Evolutionary conservation across 2,113 vertebrate genomes (phyloP).

Genomic region (Kryptolebias marmoratus): DNA sequence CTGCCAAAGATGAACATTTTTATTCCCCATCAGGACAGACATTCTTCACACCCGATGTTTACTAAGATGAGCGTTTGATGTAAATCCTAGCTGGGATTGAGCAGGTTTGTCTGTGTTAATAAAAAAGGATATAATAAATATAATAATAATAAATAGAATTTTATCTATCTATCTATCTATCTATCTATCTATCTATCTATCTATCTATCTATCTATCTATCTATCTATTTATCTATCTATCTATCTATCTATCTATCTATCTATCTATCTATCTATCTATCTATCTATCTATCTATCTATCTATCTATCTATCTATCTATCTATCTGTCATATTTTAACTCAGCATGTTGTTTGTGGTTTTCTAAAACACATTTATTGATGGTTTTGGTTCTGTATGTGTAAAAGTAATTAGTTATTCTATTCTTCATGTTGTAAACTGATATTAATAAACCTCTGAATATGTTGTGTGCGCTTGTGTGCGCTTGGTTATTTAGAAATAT

Average conservation of each 20-base stretch:
- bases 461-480: conserved; percentile 12
- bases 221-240: too few species aligned
- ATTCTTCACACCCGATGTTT: not conserved
- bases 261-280: too few species aligned
- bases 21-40: too few species aligned
- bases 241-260: too few species aligned
- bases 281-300: too few species aligned
- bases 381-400: not conserved
- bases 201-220: too few species aligned
- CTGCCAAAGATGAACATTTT: not conserved
- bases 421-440: conserved; percentile 24
- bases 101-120: not conserved
- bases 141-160: too few species aligned
- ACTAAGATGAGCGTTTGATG: not conserved
- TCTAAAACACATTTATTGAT: not conserved
- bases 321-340: too few species aligned
- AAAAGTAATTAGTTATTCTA: too few species aligned
- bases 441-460: conserved; percentile 54
- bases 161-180: too few species aligned
- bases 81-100: not conserved
- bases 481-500: conserved; percentile 53
- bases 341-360: not conserved
- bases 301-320: too few species aligned
- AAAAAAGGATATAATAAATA: not conserved
- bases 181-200: too few species aligned